Evolutionary conservation across 2,888 invertebrate species (phyloP).

Genomic region (Ectobius pallidus): DNA sequence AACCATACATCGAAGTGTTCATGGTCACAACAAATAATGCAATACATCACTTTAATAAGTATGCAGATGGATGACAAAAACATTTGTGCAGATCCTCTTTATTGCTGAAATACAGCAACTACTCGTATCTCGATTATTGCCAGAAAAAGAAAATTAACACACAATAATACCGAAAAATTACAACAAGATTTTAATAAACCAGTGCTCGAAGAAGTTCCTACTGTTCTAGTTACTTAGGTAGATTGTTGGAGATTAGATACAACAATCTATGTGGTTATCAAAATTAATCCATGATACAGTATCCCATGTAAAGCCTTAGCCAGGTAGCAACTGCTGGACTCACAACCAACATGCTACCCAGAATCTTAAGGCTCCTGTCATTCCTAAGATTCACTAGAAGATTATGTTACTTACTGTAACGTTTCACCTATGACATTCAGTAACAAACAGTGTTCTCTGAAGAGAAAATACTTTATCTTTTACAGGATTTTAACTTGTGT

Average conservation of each 20-base stretch:
- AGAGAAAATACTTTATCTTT: too few species aligned
- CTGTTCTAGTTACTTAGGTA: too few species aligned
- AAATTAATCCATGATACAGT: not conserved
- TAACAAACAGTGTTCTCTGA: too few species aligned
- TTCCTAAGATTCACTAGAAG: too few species aligned
- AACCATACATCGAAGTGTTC: too few species aligned
- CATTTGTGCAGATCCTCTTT: not conserved
- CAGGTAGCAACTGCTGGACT: not conserved
- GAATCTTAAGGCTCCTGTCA: too few species aligned
- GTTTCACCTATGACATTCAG: too few species aligned
- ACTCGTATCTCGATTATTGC: slow-evolving; percentile 7
- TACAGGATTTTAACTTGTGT: too few species aligned
- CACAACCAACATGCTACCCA: too few species aligned
- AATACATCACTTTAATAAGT: not conserved
- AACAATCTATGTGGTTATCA: not conserved
- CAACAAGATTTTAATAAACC: not conserved
- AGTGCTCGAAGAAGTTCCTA: not conserved
- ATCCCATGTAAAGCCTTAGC: not conserved
- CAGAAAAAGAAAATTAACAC: not conserved
- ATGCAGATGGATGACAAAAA: not conserved
- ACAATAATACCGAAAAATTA: not conserved
- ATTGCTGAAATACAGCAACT: slow-evolving; percentile 24
- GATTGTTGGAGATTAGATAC: not conserved
- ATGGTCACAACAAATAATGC: not conserved
- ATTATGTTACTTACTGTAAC: too few species aligned